Conservation (phyloP, 2,113 vertebrate species). For the Leiothrix lutea region DNA sequence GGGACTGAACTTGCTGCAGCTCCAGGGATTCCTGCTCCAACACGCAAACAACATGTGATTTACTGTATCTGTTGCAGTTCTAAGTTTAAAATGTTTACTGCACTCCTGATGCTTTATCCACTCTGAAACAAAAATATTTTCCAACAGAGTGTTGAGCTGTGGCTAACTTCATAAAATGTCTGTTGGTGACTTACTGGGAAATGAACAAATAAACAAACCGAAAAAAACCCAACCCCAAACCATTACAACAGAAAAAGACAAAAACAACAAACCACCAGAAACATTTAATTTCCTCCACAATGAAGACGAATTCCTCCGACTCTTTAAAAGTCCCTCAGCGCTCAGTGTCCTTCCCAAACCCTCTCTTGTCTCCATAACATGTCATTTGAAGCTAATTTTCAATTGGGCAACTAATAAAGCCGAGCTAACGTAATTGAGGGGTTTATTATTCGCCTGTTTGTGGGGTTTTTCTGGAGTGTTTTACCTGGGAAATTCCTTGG, state of each 20-base stretch:
- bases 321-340: neutral
- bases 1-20: neutral
- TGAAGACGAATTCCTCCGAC: neutral
- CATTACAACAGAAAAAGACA: neutral
- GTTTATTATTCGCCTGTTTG: no score
- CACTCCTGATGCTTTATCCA: neutral
- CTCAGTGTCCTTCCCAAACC: neutral
- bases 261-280: constrained; percentile 26
- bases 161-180: constrained; percentile 9
- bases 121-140: neutral
- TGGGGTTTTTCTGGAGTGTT: neutral
- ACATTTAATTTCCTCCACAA: constrained; percentile 21
- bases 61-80: neutral
- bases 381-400: neutral
- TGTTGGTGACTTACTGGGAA: constrained; percentile 11
- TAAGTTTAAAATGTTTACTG: constrained; percentile 29
- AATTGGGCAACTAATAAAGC: neutral
- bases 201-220: constrained; percentile 39
- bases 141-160: neutral
- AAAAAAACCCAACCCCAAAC: neutral
- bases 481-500: neutral
- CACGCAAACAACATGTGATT: neutral
- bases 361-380: neutral
- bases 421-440: neutral
- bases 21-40: neutral